phyloP scores from a whole-genome alignment of 2,888 invertebrate species.

The Cryptus armator region DNA sequence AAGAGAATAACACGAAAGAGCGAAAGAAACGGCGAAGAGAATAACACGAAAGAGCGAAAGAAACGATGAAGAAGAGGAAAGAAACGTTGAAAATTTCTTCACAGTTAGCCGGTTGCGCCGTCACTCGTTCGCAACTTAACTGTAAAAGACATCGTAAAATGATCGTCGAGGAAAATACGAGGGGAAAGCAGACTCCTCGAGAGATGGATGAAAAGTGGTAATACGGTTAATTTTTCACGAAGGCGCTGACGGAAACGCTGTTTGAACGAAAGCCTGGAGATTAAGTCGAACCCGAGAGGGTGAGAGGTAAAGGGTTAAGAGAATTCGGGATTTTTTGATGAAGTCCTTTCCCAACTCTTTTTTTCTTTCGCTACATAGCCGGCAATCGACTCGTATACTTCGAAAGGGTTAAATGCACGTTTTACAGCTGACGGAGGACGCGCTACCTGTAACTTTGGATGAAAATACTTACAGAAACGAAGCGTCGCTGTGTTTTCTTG shows the following conservation, averaged over 20 bases:
- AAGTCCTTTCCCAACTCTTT: conserved; percentile 29
- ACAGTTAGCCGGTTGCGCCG: conserved; percentile 47
- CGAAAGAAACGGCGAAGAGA: conserved; percentile 22
- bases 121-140: conserved; percentile 56
- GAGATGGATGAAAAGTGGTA: conserved; percentile 13
- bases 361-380: conserved; percentile 13
- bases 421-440: conserved; percentile 51
- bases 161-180: background rate
- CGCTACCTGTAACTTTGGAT: conserved; percentile 50
- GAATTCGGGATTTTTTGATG: conserved; percentile 54
- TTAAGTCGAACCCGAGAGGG: conserved; percentile 21
- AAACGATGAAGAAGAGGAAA: background rate
- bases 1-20: background rate
- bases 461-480: conserved; percentile 27
- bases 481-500: conserved; percentile 10
- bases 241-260: conserved; percentile 16
- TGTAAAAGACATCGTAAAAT: conserved; percentile 47
- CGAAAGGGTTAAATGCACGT: conserved; percentile 53
- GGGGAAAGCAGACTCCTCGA: conserved; percentile 24
- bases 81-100: background rate
- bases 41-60: background rate
- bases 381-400: background rate
- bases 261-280: background rate
- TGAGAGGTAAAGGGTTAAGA: conserved; percentile 23
- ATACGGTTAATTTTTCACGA: conserved; percentile 29